Percentiles rank a stretch among this genome's conserved stretches.
phyloP scores from a whole-genome alignment of 37 sponge, comb jelly and placozoan genomes.

The Corticium candelabrum region DNA sequence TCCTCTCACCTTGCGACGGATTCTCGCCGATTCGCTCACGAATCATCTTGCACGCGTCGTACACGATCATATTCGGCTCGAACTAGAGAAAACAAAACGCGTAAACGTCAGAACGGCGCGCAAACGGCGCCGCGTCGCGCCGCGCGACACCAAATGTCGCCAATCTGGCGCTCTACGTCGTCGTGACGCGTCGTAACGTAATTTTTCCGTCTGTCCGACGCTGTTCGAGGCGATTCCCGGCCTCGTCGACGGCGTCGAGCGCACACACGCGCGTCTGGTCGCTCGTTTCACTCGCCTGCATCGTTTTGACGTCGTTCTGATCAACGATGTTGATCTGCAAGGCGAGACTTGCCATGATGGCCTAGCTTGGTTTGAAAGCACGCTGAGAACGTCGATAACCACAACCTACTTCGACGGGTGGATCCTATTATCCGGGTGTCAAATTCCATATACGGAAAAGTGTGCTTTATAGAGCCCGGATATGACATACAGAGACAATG shows the following conservation, averaged over 20 bases:
- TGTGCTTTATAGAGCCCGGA: too few species aligned
- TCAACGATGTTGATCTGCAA: slow-evolving; percentile 79
- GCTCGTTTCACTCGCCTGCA: slow-evolving; percentile 48
- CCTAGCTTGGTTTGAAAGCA: slow-evolving; percentile 54
- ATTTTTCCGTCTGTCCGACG: too few species aligned
- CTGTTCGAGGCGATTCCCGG: too few species aligned
- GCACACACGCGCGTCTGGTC: not conserved
- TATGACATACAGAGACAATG: too few species aligned
- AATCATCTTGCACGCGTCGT: slow-evolving; percentile 82
- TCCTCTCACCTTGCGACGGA: slow-evolving; percentile 40
- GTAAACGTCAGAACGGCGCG: not conserved
- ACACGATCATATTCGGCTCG: slow-evolving; percentile 87
- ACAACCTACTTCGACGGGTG: too few species aligned
- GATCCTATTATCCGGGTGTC: too few species aligned
- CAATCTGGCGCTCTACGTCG: too few species aligned
- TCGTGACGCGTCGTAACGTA: too few species aligned
- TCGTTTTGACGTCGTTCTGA: slow-evolving; percentile 81
- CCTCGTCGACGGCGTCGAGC: not conserved
- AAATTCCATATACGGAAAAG: too few species aligned
- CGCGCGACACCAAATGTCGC: too few species aligned
- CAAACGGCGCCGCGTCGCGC: not conserved
- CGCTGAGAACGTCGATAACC: slow-evolving; percentile 47
- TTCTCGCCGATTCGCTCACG: slow-evolving; percentile 47
- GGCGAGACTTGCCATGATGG: slow-evolving; percentile 48
- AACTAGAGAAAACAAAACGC: slow-evolving; percentile 45